A percentile compares a stretch with the other conserved stretches of the same genome.
Conservation (phyloP, 2,113 vertebrate species). For the Aplodontia rufa region DNA sequence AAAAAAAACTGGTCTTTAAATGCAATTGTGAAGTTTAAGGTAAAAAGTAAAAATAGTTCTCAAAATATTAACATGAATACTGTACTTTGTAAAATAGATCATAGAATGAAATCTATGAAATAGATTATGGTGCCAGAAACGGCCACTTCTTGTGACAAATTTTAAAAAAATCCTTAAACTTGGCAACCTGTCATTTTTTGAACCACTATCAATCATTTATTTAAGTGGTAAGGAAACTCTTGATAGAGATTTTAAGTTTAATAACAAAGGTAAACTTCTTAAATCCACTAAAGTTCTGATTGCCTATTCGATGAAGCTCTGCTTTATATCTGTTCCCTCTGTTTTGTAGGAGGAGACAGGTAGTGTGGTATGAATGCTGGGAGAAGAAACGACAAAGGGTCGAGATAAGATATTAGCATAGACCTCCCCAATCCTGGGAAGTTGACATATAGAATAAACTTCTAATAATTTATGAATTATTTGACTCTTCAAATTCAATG, state of each 20-base stretch:
- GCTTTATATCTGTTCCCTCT: neutral
- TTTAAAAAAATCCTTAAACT: neutral
- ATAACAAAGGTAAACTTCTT: neutral
- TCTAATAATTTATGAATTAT: slow-evolving; percentile 46
- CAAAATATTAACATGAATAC: slow-evolving; percentile 16
- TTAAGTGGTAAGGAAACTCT: neutral
- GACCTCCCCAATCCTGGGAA: neutral
- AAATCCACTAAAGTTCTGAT: neutral
- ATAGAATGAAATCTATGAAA: slow-evolving; percentile 29
- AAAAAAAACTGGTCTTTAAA: neutral
- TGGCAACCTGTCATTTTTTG: slow-evolving; percentile 4
- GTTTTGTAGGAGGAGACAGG: neutral
- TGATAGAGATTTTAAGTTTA: slow-evolving; percentile 11
- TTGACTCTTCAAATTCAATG: slow-evolving; percentile 55
- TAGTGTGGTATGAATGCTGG: neutral
- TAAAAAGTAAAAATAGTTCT: slow-evolving; percentile 8
- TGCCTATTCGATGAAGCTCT: neutral
- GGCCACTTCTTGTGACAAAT: neutral
- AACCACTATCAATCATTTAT: neutral
- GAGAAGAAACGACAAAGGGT: neutral
- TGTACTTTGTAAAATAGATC: neutral
- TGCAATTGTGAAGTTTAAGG: neutral
- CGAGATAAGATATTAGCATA: neutral
- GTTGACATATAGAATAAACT: slow-evolving; percentile 24
- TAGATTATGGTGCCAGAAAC: neutral